These are phyloP conservation scores for Schizopygopsis malacanthus DNA, from an alignment of 2,797 vertebrate genomes.

Conservation along the genomic window DNA sequence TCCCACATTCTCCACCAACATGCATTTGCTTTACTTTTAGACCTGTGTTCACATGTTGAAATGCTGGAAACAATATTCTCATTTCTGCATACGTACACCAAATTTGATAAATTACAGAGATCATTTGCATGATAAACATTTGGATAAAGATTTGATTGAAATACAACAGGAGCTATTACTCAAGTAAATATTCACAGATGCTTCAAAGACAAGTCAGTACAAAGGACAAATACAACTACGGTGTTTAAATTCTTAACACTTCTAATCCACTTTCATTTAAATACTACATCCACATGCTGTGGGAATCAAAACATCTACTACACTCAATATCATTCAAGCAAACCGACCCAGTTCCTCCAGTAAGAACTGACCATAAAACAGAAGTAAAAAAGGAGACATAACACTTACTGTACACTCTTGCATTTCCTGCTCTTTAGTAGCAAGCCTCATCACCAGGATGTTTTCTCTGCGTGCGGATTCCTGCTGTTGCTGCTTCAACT, in stretches of 20 bases:
- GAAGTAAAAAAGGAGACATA: not conserved
- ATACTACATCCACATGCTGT: not conserved
- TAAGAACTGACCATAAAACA: not conserved
- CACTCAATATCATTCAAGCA: not conserved
- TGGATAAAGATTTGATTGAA: conserved; percentile 10
- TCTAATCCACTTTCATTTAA: not conserved
- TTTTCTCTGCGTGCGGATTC: conserved; percentile 98
- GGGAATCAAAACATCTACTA: not conserved
- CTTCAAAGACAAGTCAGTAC: not conserved
- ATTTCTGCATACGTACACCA: not conserved
- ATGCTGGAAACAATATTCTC: not conserved
- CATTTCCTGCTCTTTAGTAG: conserved; percentile 99
- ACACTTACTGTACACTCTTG: conserved; percentile 98
- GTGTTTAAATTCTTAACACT: not conserved
- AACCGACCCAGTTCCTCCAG: not conserved
- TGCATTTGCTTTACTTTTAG: conserved; percentile 3
- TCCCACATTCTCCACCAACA: not conserved
- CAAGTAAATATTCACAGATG: not conserved
- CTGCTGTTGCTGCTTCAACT: conserved; percentile 98
- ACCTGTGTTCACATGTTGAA: not conserved
- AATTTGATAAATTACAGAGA: not conserved
- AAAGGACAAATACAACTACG: not conserved
- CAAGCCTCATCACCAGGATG: conserved; percentile 98
- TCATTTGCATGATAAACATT: not conserved
- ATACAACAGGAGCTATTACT: not conserved